Percentiles rank a stretch among this genome's conserved stretches.
These are phyloP conservation scores for Erythrolamprus reginae DNA, from an alignment of 2,113 vertebrate genomes.

Conservation along the genomic window DNA sequence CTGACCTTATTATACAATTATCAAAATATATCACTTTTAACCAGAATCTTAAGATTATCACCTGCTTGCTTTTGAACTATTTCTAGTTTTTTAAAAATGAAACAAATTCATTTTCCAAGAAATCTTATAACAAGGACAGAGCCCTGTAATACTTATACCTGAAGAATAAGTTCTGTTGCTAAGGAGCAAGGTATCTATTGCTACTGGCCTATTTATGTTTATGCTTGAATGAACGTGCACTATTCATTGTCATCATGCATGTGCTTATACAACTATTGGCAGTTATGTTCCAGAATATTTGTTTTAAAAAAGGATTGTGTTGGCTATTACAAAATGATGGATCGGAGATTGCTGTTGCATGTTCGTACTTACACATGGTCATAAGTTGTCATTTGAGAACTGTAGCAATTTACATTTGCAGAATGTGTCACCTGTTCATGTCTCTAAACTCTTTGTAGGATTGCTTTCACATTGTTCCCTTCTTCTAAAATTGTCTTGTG, in stretches of 20 bases:
- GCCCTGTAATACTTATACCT: background rate
- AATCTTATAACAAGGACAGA: constrained; percentile 11
- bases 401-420: background rate
- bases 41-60: background rate
- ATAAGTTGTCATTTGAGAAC: background rate
- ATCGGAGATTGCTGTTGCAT: rapidly evolving
- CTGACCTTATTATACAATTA: constrained; percentile 4
- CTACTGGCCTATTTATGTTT: background rate
- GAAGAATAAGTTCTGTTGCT: background rate
- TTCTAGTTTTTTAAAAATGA: background rate
- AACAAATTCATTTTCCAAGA: background rate
- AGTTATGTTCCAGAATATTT: background rate
- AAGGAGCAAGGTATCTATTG: background rate
- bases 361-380: background rate
- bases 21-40: background rate
- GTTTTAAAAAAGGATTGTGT: background rate
- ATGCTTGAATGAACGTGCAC: background rate
- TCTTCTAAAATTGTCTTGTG: background rate
- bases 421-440: background rate
- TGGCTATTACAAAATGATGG: background rate
- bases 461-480: background rate
- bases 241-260: background rate
- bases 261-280: background rate
- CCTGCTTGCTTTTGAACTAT: background rate
- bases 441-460: background rate